Evolutionary conservation across 2,113 vertebrate species (phyloP), one percentile per base, ranked within the genome.

Genomic region (Microtus oregoni): DNA sequence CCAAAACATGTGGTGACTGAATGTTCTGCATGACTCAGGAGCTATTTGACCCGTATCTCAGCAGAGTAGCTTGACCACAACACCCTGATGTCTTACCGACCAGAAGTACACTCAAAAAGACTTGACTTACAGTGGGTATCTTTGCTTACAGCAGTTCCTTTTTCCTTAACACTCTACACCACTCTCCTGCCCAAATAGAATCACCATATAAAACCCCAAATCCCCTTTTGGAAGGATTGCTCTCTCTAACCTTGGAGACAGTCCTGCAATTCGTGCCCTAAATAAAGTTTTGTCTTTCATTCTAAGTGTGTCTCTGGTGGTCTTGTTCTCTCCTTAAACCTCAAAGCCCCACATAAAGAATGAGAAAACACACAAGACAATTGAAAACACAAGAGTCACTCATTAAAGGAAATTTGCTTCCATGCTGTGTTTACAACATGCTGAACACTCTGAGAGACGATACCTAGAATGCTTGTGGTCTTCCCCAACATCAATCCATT

Each of bases 401-500:
- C 7, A 91, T 91, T 72, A 78, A 83, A 83, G 35, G 20, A 87
- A 86, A 68, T 52, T 83, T 70, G 12, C 9, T 41, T 76, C 11
- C 5, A n/a, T 47, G 1, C 3, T 89, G 4, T 81, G 8, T 76
- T 15, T 70, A 85, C 87, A 47, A 44, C 12, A 58, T 41, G 7
- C 28, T 35, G 26, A 65, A 44, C 5, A 76, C 55, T 15, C 0
- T 44, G 52, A 81, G 3, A 61, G 65, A 61, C 35, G 9, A 85
- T 88, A 44, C 19, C 1, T 15, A 1, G 58, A 47, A 55, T 52
- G 61, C 77, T n/a, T 67, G 28, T 44, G 30, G 83, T 47, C 13
- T 92, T 95, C 68, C 20, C 22, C 76, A 44, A 30, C 9, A 79
- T 81, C 38, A 96, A 70, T 5, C 76, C 79, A 68, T 77, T 95